These are phyloP conservation scores for Catalaphyllia jardinei DNA, from an alignment of 64 coral and sea anemone species.

Conservation along the genomic window DNA sequence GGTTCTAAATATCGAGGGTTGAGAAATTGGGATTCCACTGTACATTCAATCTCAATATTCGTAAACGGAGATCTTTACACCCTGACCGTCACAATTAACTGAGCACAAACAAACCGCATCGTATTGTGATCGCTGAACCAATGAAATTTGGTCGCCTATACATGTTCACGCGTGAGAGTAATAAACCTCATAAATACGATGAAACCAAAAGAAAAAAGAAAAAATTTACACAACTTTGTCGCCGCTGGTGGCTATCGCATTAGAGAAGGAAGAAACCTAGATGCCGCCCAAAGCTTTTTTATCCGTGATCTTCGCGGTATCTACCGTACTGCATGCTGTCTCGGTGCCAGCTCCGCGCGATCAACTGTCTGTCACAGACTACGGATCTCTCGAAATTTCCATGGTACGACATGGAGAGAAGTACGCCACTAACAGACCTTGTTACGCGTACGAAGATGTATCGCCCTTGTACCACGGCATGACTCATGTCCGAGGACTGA, in stretches of 20 bases:
- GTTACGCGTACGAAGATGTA: slow-evolving; percentile 74
- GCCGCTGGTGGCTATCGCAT: background rate
- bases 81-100: too few species aligned
- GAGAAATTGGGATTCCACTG: too few species aligned
- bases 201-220: too few species aligned
- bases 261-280: background rate
- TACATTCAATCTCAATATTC: too few species aligned
- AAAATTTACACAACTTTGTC: too few species aligned
- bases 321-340: too few species aligned
- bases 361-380: slow-evolving; percentile 54
- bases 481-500: slow-evolving; percentile 78
- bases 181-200: background rate
- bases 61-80: too few species aligned
- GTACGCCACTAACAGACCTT: background rate
- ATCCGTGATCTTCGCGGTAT: background rate
- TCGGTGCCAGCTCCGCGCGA: background rate
- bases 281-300: background rate
- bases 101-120: too few species aligned
- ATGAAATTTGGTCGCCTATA: too few species aligned
- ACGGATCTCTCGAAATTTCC: slow-evolving; percentile 65
- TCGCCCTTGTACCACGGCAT: slow-evolving; percentile 81
- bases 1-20: too few species aligned
- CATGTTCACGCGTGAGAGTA: too few species aligned
- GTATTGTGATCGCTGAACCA: too few species aligned
- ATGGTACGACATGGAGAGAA: slow-evolving; percentile 69